Evolutionary conservation across 2,113 vertebrate species (phyloP), one percentile per base, ranked within the genome.

Genomic region (Sterrhoptilus dennistouni): DNA sequence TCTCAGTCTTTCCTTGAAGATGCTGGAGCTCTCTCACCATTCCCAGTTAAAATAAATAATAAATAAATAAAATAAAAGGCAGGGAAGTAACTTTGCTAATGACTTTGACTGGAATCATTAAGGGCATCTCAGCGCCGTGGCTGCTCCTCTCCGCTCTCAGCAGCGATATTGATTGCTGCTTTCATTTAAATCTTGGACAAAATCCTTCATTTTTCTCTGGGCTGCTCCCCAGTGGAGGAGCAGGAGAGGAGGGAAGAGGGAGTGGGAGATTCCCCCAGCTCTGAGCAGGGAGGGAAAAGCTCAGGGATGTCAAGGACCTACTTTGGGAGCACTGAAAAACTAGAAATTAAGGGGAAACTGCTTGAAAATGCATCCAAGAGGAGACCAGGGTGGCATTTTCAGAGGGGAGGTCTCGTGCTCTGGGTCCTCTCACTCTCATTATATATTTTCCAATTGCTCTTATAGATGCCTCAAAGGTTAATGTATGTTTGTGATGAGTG

Each of bases 401-500:
- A 21, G 85, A 17, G 25, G 80, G 64, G 61, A 87, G 56, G 69
- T 68, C 70, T 79, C 14, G n/a, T 63, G 86, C 83, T 93, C 77
- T 13, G 65, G 23, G 12, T 25, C 70, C 61, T 87, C 93, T 74
- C 82, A 28, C 96, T 93, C 83, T 92, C 78, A 17, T 92, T 88
- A 89, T 23, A 27, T 82, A 78, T 87, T 87, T 97, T 27, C 40
- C 75, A 56, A 12, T 40, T 81, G 91, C 93, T 92, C 92, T 95
- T 92, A n/a, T 47, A 36, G 87, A 53, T 71, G 82, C 92, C 72
- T 91, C 94, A 90, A 94, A 97, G 96, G 96, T 96, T 96, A 97
- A 96, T 96, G 19, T 83, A 77, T 93, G 93, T 93, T 96, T 92
- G 88, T 95, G 95, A 97, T 61, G 93, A 95, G 95, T 77, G 83